phyloP scores from a whole-genome alignment of 53 echinoderm and acorn worm genomes.

The Holothuria scabra region DNA sequence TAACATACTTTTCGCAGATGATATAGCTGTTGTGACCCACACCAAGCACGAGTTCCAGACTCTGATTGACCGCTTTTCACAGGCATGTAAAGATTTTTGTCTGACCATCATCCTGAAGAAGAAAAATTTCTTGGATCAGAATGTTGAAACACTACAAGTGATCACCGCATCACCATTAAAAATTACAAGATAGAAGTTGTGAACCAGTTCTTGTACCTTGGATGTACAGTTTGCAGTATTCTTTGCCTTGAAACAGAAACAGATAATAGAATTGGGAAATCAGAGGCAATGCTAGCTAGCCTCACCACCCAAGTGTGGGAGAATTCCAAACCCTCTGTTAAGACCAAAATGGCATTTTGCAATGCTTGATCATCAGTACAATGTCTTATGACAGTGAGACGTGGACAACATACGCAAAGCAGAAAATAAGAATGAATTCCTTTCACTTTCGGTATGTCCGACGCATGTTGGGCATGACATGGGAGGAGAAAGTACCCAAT shows the following conservation, averaged over 20 bases:
- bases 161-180: constrained; percentile 57
- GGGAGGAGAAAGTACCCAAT: constrained; percentile 61
- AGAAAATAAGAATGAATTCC: background rate
- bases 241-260: too few species aligned
- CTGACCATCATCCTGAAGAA: constrained; percentile 63
- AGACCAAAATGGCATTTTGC: background rate
- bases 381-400: background rate
- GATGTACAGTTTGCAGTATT: background rate
- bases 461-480: too few species aligned
- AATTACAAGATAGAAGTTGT: constrained; percentile 43
- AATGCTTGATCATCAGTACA: constrained; percentile 45
- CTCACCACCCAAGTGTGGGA: too few species aligned
- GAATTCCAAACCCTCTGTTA: too few species aligned
- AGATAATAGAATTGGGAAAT: too few species aligned
- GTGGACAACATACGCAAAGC: too few species aligned
- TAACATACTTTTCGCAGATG: constrained; percentile 62
- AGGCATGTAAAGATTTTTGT: constrained; percentile 56
- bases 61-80: constrained; percentile 47
- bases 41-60: constrained; percentile 41
- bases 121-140: constrained; percentile 49
- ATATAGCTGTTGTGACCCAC: constrained; percentile 46
- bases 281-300: too few species aligned
- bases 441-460: constrained; percentile 41
- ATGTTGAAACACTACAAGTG: background rate
- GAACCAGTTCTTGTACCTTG: constrained; percentile 1